A percentile compares a stretch with the other conserved stretches of the same genome.
Conservation (phyloP, 2,797 vertebrate genomes). For the Odontamblyopus rebecca region DNA sequence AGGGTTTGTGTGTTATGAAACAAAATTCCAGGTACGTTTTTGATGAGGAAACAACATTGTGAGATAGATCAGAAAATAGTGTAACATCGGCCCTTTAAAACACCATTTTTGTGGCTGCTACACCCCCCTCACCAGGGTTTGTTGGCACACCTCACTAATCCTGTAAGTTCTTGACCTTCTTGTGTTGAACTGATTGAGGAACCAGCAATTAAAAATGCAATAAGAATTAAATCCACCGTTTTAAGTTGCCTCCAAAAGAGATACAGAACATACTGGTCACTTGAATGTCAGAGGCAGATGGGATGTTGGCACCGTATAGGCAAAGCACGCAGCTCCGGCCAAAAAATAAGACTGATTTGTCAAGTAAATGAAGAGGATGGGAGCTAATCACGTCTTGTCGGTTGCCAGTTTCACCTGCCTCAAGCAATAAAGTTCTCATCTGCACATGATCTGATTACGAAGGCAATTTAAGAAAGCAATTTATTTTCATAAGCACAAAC, state of each 20-base stretch:
- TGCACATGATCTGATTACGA: slow-evolving; percentile 2
- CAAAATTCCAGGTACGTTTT: too few relatives aligned
- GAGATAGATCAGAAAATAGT: too few relatives aligned
- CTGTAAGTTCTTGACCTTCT: background rate
- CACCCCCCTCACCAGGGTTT: background rate
- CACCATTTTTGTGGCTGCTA: background rate
- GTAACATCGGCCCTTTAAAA: background rate
- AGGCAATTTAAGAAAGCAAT: slow-evolving; percentile 14
- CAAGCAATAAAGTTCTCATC: slow-evolving; percentile 5
- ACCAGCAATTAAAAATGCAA: background rate
- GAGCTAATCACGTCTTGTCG: background rate
- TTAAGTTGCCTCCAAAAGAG: background rate
- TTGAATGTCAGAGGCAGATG: background rate
- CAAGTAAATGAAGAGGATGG: slow-evolving; percentile 9
- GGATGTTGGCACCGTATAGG: background rate
- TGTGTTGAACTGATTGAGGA: background rate
- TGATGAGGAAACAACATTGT: too few relatives aligned
- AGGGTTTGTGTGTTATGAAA: too few relatives aligned
- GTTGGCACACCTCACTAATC: background rate
- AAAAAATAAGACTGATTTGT: background rate
- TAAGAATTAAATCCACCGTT: too few relatives aligned
- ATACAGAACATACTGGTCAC: background rate
- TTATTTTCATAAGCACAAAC: slow-evolving; percentile 3
- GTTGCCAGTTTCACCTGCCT: slow-evolving; percentile 5
- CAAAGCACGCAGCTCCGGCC: background rate